phyloP scores from a whole-genome alignment of 2,113 vertebrate genomes.

The Sapayoa aenigma region DNA sequence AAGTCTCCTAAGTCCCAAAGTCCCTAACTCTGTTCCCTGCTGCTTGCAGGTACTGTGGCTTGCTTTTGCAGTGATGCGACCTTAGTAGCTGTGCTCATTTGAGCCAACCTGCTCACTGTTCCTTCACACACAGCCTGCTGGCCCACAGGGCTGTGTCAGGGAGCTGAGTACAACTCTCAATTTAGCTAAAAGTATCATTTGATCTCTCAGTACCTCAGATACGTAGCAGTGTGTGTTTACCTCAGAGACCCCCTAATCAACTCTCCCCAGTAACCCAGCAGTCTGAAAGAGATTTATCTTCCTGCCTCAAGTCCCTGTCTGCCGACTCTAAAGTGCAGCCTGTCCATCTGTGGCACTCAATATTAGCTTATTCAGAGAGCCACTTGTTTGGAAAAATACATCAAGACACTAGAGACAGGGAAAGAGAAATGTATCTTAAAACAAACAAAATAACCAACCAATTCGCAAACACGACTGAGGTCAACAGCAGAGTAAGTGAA shows the following conservation, averaged over 20 bases:
- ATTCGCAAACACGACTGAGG: not conserved
- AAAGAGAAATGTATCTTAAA: not conserved
- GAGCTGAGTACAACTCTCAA: not conserved
- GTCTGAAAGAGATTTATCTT: constrained; percentile 14
- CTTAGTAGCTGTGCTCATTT: not conserved
- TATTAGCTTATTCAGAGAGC: not conserved
- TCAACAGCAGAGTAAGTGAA: not conserved
- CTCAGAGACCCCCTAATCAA: constrained; percentile 6
- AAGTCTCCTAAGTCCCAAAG: not conserved
- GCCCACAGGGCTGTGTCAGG: not conserved
- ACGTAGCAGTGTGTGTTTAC: not conserved
- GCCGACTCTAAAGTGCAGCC: not conserved
- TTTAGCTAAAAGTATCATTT: not conserved
- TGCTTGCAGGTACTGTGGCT: not conserved
- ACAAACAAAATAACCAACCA: not conserved
- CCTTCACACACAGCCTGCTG: not conserved
- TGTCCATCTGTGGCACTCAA: constrained; percentile 6
- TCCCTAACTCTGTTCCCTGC: not conserved
- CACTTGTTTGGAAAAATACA: not conserved
- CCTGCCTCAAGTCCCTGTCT: not conserved
- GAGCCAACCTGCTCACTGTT: not conserved
- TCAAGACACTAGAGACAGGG: not conserved
- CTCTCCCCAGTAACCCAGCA: not conserved
- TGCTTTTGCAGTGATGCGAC: not conserved
- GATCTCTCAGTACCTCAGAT: not conserved